Base-by-base conservation (phyloP, 2,113 vertebrate species). In the Ibidorhyncha struthersii region DNA sequence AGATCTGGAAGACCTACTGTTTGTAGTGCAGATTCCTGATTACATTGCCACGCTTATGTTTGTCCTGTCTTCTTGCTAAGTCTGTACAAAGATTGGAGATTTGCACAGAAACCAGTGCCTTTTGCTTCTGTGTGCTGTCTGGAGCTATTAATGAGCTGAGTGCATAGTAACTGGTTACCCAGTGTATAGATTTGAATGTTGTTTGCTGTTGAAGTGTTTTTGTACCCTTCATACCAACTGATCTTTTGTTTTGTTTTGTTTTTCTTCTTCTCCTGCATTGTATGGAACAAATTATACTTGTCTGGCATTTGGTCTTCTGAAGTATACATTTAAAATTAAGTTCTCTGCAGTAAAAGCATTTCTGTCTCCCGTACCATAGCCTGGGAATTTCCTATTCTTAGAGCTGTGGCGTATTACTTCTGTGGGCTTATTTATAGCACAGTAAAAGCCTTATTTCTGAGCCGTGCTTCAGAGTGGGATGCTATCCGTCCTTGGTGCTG, bases 371-470 rank as follows among this genome's bases (percentile, higher is more conserved):
- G 6, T 86, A 69, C 65, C 12, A 7, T 71, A 82, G 74, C 49
- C 71, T 79, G 53, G 73, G 62, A 90, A 91, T 95, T 95, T 92
- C 32, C 40, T 93, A 11, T 76, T 90, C 81, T 86, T 91, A 56
- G 81, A 69, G 21, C 43, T 61, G 40, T 63, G 65, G 11, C 61
- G 29, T 78, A 9, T 84, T 79, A 20, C 22, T 86, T 79, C 58
- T 90, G n/a, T 61, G 58, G 40, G 56, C 40, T 97, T 91, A 85
- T 92, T 96, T 95, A 87, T 72, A 90, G 72, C 65, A 78, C 40
- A 63, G 72, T 69, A 92, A 95, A 94, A 92, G 47, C 59, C 65
- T 94, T 86, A 81, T 86, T 97, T 95, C 72, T 8, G 26, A 90
- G 56, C 76, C 89, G 17, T 67, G 66, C 61, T 87, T 94, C 55